These are phyloP conservation scores for Acridotheres tristis DNA, from an alignment of 2,797 vertebrate genomes.

Conservation along the genomic window DNA sequence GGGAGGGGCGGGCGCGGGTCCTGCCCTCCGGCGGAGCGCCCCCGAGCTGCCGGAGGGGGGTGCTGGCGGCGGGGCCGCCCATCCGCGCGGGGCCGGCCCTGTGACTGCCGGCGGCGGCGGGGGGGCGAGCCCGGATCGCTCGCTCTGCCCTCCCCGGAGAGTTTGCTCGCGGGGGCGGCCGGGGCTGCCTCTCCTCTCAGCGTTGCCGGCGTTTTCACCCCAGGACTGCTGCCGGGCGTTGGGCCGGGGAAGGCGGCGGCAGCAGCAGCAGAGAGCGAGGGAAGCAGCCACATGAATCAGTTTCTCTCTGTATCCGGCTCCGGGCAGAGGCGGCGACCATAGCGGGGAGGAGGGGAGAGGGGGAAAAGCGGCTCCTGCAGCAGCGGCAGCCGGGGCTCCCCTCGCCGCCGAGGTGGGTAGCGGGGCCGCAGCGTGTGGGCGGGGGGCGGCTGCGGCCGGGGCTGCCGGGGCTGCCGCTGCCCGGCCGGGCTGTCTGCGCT, in stretches of 20 bases:
- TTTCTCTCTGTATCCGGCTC: slow-evolving; percentile 62
- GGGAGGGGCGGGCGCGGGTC: neutral
- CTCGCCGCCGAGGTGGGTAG: slow-evolving; percentile 16
- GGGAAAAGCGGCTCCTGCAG: neutral
- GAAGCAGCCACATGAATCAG: slow-evolving; percentile 31
- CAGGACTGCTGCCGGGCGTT: neutral
- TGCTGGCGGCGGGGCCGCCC: slow-evolving; percentile 27
- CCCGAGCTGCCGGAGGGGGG: neutral
- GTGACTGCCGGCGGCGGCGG: neutral
- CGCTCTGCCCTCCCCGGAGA: neutral
- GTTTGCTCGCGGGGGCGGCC: slow-evolving; percentile 15
- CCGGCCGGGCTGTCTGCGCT: neutral
- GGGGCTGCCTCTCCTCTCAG: neutral
- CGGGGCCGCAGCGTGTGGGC: neutral
- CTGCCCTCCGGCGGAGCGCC: neutral
- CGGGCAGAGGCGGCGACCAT: slow-evolving; percentile 27
- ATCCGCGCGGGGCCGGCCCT: slow-evolving; percentile 10
- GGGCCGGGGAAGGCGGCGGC: neutral
- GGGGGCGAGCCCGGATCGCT: neutral
- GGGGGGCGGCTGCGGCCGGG: neutral
- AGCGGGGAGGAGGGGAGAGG: slow-evolving; percentile 1
- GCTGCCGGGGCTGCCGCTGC: neutral
- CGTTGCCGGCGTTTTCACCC: neutral
- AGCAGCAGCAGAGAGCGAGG: neutral
- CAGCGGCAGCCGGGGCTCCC: neutral